Base-by-base conservation (phyloP, 2,113 vertebrate genomes). In the Hemiscyllium ocellatum region DNA sequence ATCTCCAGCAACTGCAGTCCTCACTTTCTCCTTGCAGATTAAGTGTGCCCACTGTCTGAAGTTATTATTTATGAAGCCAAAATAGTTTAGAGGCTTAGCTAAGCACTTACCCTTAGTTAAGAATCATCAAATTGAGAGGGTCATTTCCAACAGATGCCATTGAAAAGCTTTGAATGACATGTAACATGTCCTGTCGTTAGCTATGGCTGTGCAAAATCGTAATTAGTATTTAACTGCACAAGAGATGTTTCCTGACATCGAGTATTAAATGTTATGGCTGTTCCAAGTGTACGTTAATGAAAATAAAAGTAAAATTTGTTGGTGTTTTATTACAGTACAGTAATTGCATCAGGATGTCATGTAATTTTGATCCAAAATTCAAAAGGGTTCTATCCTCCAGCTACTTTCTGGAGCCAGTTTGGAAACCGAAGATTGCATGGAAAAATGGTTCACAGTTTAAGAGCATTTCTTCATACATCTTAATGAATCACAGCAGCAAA, bases 401-500 rank as follows among this genome's bases (percentile, higher is more conserved):
- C 65, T 94, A 86, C 26, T 42, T 47, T 69, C 69, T 76, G 69
- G 94, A 76, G 69, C 69, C 94, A 72, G 94, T 72, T 95, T 72
- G 69, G 68, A 70, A 95, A 95, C n/a, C 72, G 69, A 72, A 95
- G 68, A 95, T 95, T 12, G 26, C 22, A 95, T 72, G 69, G 94
- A 95, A 95, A 95, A 72, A 95, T 76, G 69, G 68, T 50, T 95
- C 94, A 95, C 94, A 95, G 94, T 68, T 50, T 95, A 69, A 95
- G 68, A 95, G 94, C 7, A 72, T 69, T 95, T 95, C 70, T 95
- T 95, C 42, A 72, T 50, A 72, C 94, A 72, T 29, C 19, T 52
- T 95, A 95, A 95, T 95, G 94, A 95, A 76, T 33, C 94, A 72
- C 94, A 95, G 94, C 94, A 72, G 93, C 29, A 47, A 95, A 95